phyloP scores from a whole-genome alignment of 2,888 invertebrate species.

The Sarcophaga carnaria region DNA sequence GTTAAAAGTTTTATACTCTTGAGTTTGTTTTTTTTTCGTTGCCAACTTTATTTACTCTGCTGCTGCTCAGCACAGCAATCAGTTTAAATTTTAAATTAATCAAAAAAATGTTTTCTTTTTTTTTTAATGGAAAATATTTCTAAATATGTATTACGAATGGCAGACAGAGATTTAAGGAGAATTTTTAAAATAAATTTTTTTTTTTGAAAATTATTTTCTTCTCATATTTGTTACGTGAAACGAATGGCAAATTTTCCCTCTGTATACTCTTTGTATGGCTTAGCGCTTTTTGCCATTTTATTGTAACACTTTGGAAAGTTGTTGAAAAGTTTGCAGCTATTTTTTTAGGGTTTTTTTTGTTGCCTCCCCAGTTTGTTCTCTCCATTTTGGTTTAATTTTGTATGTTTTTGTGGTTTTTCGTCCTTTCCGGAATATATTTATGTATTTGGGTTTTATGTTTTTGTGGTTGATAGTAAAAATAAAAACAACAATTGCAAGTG shows the following conservation, averaged over 20 bases:
- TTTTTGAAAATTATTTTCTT: constrained; percentile 4
- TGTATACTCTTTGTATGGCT: constrained; percentile 37
- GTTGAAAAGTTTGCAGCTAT: constrained; percentile 51
- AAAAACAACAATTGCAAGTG: too few species aligned
- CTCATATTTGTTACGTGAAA: neutral
- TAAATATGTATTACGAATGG: neutral
- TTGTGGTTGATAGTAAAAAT: constrained; percentile 1
- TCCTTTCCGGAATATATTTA: neutral
- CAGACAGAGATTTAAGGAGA: neutral
- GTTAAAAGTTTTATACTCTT: too few species aligned
- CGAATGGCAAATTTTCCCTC: neutral
- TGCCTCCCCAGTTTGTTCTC: neutral
- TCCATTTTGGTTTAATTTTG: constrained; percentile 21
- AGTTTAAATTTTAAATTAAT: too few species aligned
- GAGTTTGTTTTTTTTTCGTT: too few species aligned
- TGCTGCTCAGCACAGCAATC: too few species aligned
- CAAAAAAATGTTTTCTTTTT: too few species aligned
- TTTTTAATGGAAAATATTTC: too few species aligned
- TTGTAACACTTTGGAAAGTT: constrained; percentile 50
- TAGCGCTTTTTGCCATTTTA: constrained; percentile 51
- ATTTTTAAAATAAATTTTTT: neutral
- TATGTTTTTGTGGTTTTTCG: neutral
- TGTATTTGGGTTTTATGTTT: neutral
- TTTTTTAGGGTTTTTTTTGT: constrained; percentile 28
- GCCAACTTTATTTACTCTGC: too few species aligned